A percentile compares a stretch with the other conserved stretches of the same genome.
phyloP scores from a whole-genome alignment of 2,888 invertebrate species.

The Byasa hedistus region DNA sequence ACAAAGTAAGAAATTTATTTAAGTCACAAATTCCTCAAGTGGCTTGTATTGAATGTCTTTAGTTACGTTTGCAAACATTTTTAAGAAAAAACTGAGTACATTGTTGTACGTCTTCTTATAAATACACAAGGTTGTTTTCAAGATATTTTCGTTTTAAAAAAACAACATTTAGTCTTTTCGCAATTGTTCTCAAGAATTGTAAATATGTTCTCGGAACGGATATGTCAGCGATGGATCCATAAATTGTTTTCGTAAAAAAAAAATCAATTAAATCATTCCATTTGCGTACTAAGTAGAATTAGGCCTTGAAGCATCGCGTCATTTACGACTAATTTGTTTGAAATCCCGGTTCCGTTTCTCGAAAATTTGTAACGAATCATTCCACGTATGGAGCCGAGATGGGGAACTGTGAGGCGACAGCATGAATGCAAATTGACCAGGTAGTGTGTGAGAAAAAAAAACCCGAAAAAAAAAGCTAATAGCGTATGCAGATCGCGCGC shows the following conservation, averaged over 20 bases:
- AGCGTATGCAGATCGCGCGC: slow-evolving; percentile 45
- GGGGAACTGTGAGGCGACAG: slow-evolving; percentile 43
- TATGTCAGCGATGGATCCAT: slow-evolving; percentile 19
- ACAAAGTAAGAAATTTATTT: too few species aligned
- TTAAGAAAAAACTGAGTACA: too few species aligned
- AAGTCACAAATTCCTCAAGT: too few species aligned
- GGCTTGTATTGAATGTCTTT: too few species aligned
- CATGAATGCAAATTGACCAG: slow-evolving; percentile 58
- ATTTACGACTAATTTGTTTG: slow-evolving; percentile 57
- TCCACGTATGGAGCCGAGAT: slow-evolving; percentile 57
- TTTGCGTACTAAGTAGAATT: slow-evolving; percentile 47
- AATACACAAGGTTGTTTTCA: too few species aligned
- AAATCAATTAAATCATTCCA: slow-evolving; percentile 48
- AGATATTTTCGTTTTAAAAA: not conserved
- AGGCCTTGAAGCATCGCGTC: slow-evolving; percentile 53
- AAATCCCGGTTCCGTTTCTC: slow-evolving; percentile 57
- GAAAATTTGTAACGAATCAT: slow-evolving; percentile 54
- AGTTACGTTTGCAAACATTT: too few species aligned
- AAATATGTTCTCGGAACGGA: slow-evolving; percentile 20
- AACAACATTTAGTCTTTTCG: not conserved
- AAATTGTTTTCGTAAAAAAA: slow-evolving; percentile 30
- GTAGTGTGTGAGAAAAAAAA: slow-evolving; percentile 59
- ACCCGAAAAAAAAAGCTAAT: slow-evolving; percentile 50
- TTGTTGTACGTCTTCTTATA: too few species aligned
- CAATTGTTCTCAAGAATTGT: slow-evolving; percentile 4